Base-by-base conservation (phyloP, 2,888 invertebrate genomes). In the Polydrusus tereticollis region DNA sequence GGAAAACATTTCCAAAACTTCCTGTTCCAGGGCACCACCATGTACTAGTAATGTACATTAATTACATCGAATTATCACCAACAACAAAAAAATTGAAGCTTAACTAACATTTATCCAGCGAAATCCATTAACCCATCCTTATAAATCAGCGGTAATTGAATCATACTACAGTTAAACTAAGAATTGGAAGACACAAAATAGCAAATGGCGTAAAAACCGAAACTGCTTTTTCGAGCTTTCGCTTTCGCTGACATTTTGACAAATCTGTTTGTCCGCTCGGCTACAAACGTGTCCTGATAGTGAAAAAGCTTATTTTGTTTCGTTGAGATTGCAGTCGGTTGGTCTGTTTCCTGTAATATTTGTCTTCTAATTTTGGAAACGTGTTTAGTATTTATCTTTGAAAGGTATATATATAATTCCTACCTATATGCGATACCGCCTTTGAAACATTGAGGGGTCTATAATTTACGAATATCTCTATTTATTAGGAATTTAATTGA, bases 211-310 rank as follows among this genome's bases (percentile, higher is more conserved):
- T 69, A 69, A 69, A 69, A 69, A 68, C 47, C 41, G 41, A 55
- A 69, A 55, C 62, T 2, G 20, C 52, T 64, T 52, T 64, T 41
- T 47, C 50, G 26, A 43, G 33, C 38, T 74, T 72, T 76, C 77
- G 77, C 76, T 70, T 69, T 72, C 70, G 75, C 75, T 79, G 83
- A 81, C 83, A 77, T 78, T 79, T 82, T 83, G 83, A 83, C 80
- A 82, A 83, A 83, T 83, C 80, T 83, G 82, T 83, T 83, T 82
- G 82, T 45, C 79, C 52, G 52, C 10, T 29, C 26, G 8, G 52
- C 29, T 52, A 52, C 52, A 52, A 52, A 26, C 29, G 29, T 16
- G 26, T 26, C 26, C 76, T 71, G 76, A 60, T 55, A 66, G 63
- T 71, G 71, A 63, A 60, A 66, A 55, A 66, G 62, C 66, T 70